Evolutionary conservation across 2,888 invertebrate genomes (phyloP), one percentile per base, ranked within the genome.

Genomic region (Papilio gigon): DNA sequence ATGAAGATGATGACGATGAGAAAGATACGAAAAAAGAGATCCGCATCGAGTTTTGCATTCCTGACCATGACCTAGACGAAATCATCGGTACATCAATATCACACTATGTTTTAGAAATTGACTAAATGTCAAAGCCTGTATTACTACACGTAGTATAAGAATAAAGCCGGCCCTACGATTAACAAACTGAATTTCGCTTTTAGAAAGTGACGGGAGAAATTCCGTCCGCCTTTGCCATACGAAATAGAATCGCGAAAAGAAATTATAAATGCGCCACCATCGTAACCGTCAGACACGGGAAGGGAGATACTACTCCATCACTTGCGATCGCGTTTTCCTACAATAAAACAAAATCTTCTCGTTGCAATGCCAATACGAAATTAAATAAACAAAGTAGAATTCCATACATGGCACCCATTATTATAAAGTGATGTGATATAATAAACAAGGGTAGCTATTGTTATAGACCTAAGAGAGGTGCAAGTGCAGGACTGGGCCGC

Each of bases 201-300:
- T 75, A 75, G 76, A 76, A 76, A 76, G 76, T 75, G 71, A 68
- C 62, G 50, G 71, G 75, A 71, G 76, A 75, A 76, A 76, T 68
- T 72, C 58, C 40, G 68, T 70, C 69, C 68, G 64, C 72, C 67
- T 72, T 65, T 68, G 42, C 68, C 65, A 71, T 70, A 70, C 73
- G 66, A 73, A 75, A 72, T 64, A 73, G 71, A 71, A 72, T 67
- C 70, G 63, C 65, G 61, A 65, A 69, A 72, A 72, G 73, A 74
- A 74, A 75, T 75, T 75, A 72, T 53, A 22, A 53, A 40, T 30
- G 58, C 37, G 40, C 70, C 71, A 30, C 58, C 61, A 71, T 71
- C 71, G 74, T 71, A 64, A 68, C 66, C 11, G 20, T 63, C 17
- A 58, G 12, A 50, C 44, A 62, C 59, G 58, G 50, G 66, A 58